Percentiles rank a stretch among this genome's conserved stretches.
phyloP scores from a whole-genome alignment of 2,797 vertebrate species.

The Malurus leucopterus region DNA sequence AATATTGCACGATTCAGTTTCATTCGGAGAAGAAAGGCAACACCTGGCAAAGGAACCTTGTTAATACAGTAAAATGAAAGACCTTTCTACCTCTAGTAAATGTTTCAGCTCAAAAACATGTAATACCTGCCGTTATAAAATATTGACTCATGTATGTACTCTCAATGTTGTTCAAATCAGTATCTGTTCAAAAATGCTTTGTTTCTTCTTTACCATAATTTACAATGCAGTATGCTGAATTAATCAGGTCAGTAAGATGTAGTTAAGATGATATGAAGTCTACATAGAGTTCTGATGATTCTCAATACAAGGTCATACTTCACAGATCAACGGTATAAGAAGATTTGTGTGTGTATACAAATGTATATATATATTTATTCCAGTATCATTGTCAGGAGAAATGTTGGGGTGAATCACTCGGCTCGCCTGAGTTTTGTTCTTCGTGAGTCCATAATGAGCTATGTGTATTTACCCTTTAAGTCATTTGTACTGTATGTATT shows the following conservation, averaged over 20 bases:
- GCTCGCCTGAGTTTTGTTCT: background rate
- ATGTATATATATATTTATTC: background rate
- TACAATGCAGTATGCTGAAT: background rate
- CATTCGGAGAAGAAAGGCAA: background rate
- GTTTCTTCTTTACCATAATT: background rate
- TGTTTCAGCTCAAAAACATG: background rate
- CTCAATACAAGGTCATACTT: background rate
- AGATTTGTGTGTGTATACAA: background rate
- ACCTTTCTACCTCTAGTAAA: background rate
- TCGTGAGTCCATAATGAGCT: fast-evolving
- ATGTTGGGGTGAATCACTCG: background rate
- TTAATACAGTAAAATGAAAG: background rate
- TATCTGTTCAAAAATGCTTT: background rate
- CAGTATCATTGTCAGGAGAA: background rate
- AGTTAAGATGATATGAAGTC: background rate
- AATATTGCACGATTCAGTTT: background rate
- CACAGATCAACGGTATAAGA: background rate
- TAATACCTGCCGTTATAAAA: background rate
- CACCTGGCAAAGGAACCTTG: background rate
- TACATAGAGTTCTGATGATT: background rate
- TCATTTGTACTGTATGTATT: background rate
- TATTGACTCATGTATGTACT: background rate
- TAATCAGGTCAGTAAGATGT: background rate
- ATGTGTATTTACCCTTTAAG: background rate
- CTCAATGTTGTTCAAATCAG: background rate